Evolutionary conservation across 2,888 invertebrate species (phyloP), one percentile per base, ranked within the genome.

Genomic region (Idaea biselata): DNA sequence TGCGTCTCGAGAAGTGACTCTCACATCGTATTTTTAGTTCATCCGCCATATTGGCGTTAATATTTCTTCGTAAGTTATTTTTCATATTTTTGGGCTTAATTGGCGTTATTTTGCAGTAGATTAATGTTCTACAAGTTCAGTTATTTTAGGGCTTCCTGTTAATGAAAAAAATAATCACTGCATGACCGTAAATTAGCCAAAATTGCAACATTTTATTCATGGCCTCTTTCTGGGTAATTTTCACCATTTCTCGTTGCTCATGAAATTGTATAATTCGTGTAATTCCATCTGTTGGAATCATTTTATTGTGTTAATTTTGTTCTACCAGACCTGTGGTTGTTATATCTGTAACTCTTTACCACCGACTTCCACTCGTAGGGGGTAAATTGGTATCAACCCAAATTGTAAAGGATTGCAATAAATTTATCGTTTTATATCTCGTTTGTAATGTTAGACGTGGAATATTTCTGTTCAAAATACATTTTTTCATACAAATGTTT

Each of bases 41-140:
- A 92, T 93, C 94, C 94, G 94, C 94, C 94, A 94, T 94, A 94
- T 94, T 94, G 94, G 94, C 93, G 93, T 93, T 93, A 92, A 91
- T 93, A 93, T 89, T 84, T 90, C 87, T 89, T 91, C 91, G 92
- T 91, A 91, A 91, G 92, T 91, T 88, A 84, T 91, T 91, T 91
- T 85, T 81, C 82, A 87, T 87, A 87, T 88, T 87, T 83, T 83
- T 87, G 84, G 66, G 87, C 86, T 89, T 88, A 84, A 80, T 75
- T 80, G 80, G 81, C 80, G 79, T 78, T 81, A 72, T 78, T 83
- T 82, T 81, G 76, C 76, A 82, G 82, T 84, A 86, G 82, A 84
- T 89, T 81, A 83, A 77, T 82, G 80, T 83, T 76, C 82, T 84
- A 81, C 61, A 61, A 60, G 86, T 88, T 85, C 86, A 83, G 83